phyloP scores from a whole-genome alignment of 2,888 invertebrate species.

The Invenusta paracnida region DNA sequence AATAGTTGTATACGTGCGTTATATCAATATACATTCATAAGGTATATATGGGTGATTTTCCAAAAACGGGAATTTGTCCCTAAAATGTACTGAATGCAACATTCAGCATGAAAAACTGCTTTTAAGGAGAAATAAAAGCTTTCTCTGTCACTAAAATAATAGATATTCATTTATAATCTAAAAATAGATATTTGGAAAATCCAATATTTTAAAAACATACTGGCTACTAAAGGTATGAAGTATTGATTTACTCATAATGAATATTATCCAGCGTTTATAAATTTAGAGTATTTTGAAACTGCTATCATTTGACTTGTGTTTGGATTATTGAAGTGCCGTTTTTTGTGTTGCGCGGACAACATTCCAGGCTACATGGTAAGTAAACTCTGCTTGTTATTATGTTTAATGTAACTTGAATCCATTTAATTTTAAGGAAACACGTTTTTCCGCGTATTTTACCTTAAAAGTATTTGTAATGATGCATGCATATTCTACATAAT shows the following conservation, averaged over 20 bases:
- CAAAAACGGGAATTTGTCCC: neutral
- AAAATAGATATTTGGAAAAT: neutral
- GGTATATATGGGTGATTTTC: neutral
- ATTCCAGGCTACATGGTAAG: neutral
- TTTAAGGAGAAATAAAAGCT: neutral
- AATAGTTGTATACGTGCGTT: too few species aligned
- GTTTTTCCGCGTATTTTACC: neutral
- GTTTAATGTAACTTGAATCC: neutral
- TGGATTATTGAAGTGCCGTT: neutral
- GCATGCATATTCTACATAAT: neutral
- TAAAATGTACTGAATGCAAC: neutral
- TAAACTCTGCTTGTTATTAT: too few species aligned
- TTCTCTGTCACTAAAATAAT: neutral
- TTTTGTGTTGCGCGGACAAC: neutral
- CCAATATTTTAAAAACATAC: neutral
- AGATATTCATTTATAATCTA: neutral
- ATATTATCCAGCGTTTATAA: neutral
- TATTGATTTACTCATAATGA: neutral
- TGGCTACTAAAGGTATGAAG: neutral
- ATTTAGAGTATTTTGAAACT: neutral
- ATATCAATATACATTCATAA: too few species aligned
- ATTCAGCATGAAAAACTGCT: neutral
- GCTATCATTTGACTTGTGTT: neutral
- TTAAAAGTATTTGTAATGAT: neutral
- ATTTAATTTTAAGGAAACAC: neutral